Evolutionary conservation across 2,113 vertebrate species (phyloP).

Genomic region (Dromaius novaehollandiae): DNA sequence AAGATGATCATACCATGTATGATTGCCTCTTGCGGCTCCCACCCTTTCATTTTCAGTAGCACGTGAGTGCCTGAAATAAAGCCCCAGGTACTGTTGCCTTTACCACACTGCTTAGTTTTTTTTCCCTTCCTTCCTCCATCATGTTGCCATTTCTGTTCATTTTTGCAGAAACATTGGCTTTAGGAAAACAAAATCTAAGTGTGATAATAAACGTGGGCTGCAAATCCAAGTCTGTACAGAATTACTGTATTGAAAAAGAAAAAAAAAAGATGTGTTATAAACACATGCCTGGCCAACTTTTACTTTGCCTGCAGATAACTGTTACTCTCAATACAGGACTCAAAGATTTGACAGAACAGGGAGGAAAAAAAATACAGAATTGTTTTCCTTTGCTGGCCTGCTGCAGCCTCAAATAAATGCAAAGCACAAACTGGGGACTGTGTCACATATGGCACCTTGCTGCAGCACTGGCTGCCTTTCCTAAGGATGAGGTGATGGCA

Average conservation of each 20-base stretch:
- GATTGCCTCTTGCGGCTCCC: neutral
- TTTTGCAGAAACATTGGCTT: neutral
- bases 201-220: neutral
- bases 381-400: neutral
- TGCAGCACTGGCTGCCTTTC: neutral
- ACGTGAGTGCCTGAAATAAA: neutral
- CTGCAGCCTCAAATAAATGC: neutral
- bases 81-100: neutral
- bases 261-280: neutral
- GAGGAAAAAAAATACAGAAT: neutral
- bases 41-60: neutral
- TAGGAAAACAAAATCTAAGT: neutral
- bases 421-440: fast-evolving
- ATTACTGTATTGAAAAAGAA: neutral
- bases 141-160: neutral
- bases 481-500: neutral
- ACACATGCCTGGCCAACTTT: neutral
- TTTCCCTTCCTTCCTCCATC: neutral
- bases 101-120: neutral
- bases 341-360: neutral
- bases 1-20: neutral
- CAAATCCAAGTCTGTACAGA: neutral
- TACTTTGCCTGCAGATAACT: neutral
- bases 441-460: no score
- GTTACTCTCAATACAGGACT: neutral